Evolutionary conservation across 2,797 vertebrate species (phyloP).

Genomic region (Smutsia gigantea): DNA sequence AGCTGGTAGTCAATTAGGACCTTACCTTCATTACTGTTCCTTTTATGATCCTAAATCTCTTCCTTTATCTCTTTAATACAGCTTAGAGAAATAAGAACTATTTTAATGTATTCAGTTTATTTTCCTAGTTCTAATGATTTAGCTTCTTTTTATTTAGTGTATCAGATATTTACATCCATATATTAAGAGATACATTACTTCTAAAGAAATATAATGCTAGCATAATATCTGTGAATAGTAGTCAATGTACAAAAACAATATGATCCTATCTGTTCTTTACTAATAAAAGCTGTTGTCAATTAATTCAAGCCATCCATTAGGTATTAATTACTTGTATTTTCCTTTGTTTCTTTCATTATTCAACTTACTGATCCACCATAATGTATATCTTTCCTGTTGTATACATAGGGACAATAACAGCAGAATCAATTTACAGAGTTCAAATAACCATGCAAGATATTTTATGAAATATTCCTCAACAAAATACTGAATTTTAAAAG

Average conservation of each 20-base stretch:
- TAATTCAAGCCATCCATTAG: background rate
- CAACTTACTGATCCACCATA: background rate
- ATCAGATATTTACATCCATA: slow-evolving; percentile 61
- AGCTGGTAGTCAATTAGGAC: slow-evolving; percentile 83
- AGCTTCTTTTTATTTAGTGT: slow-evolving; percentile 68
- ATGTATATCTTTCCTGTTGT: background rate
- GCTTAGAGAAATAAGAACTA: slow-evolving; percentile 72
- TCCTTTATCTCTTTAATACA: slow-evolving; percentile 58
- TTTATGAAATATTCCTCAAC: background rate
- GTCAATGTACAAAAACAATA: slow-evolving; percentile 17
- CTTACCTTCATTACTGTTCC: slow-evolving; percentile 73
- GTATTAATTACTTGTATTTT: background rate
- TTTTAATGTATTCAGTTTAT: slow-evolving; percentile 65
- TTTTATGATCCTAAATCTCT: slow-evolving; percentile 71
- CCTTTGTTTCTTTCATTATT: background rate
- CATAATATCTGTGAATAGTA: slow-evolving; percentile 53
- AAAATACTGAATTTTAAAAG: background rate
- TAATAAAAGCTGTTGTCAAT: background rate
- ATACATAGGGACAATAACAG: background rate
- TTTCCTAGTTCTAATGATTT: slow-evolving; percentile 48
- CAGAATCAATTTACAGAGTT: background rate
- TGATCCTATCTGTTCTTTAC: slow-evolving; percentile 39
- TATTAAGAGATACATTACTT: slow-evolving; percentile 64
- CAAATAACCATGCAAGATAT: background rate
- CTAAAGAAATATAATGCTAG: slow-evolving; percentile 22